phyloP scores from a whole-genome alignment of 2,113 vertebrate genomes.

The Macrotus californicus region DNA sequence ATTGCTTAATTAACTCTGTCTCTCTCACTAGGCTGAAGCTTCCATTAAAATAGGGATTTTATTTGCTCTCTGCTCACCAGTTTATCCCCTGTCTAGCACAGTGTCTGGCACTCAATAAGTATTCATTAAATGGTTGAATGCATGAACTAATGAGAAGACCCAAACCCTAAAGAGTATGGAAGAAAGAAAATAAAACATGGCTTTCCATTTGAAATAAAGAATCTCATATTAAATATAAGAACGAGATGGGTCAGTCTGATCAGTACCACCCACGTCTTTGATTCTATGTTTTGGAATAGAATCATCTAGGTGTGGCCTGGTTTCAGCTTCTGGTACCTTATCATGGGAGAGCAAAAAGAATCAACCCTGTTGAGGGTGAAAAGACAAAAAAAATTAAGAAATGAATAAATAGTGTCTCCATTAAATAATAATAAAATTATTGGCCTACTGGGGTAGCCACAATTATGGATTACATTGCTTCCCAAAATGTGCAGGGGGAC shows the following conservation, averaged over 20 bases:
- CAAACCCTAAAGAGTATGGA: background rate
- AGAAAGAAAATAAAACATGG: background rate
- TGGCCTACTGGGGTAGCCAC: background rate
- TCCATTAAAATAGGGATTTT: slow-evolving; percentile 15
- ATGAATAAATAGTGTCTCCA: background rate
- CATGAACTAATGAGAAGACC: slow-evolving; percentile 18
- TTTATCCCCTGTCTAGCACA: background rate
- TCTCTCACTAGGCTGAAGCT: slow-evolving; percentile 8
- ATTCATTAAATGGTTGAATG: slow-evolving; percentile 36
- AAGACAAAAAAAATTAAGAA: background rate
- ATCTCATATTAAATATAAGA: background rate
- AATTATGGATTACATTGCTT: background rate
- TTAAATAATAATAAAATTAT: background rate
- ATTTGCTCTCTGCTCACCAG: background rate
- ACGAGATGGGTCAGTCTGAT: background rate
- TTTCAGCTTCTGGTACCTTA: background rate
- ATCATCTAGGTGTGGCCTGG: background rate
- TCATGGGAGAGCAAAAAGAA: background rate
- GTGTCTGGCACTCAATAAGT: slow-evolving; percentile 39
- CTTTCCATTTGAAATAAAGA: background rate
- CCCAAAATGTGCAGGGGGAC: background rate
- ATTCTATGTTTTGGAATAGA: slow-evolving; percentile 4
- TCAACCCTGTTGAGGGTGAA: background rate
- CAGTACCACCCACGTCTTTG: background rate
- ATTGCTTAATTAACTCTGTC: slow-evolving; percentile 62